phyloP scores from a whole-genome alignment of 2,113 vertebrate genomes.

The Ciconia stormi region DNA sequence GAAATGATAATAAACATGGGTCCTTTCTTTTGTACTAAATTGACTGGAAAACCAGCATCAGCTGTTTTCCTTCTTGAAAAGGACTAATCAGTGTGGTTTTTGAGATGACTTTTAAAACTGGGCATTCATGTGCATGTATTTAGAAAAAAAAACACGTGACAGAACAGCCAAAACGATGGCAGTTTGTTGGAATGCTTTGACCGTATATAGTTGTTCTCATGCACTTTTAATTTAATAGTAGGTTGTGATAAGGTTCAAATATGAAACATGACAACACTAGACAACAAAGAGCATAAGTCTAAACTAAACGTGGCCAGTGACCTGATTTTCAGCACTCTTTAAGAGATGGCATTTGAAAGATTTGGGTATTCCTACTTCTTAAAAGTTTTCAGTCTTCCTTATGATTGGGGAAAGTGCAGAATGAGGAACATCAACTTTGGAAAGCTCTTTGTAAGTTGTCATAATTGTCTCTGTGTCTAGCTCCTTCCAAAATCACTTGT shows the following conservation, averaged over 20 bases:
- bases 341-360: neutral
- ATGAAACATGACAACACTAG: neutral
- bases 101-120: neutral
- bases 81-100: neutral
- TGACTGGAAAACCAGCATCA: neutral
- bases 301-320: neutral
- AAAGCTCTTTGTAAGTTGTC: neutral
- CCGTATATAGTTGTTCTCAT: neutral
- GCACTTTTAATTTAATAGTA: neutral
- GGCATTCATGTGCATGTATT: neutral
- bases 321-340: neutral
- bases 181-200: neutral
- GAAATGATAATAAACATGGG: neutral
- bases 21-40: slow-evolving; percentile 15
- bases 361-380: neutral
- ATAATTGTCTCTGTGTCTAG: neutral
- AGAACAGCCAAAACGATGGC: neutral
- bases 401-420: neutral
- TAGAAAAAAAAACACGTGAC: neutral
- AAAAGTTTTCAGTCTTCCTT: neutral
- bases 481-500: neutral
- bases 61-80: neutral
- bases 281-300: neutral
- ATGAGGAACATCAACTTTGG: neutral
- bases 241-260: neutral